Evolutionary conservation across 2,888 invertebrate genomes (phyloP), one percentile per base, ranked within the genome.

Genomic region (Agelastica alni): DNA sequence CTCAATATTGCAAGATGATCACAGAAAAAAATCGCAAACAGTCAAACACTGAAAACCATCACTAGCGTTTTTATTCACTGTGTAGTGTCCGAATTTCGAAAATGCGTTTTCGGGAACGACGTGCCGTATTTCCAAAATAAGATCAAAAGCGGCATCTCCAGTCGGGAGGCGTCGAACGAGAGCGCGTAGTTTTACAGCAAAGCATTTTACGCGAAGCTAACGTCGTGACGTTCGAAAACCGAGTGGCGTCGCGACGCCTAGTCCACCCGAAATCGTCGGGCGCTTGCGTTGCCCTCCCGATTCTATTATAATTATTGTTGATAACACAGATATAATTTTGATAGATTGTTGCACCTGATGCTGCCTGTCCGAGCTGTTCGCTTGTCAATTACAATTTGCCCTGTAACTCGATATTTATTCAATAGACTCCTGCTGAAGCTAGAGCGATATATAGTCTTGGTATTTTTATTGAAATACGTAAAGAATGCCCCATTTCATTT

Each of bases 241-340:
- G 64, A 72, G 70, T 72, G 72, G 70, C 71, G 69, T 66, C 70
- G 63, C 60, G 70, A 66, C 66, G 72, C 70, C 69, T 65, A 64
- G 69, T 62, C 61, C 62, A 64, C 62, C 64, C 60, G 63, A 64
- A 64, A 56, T 57, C 61, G 63, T 42, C 63, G 49, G 63, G 72
- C 73, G 71, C 72, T 65, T 71, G 73, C 72, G 72, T 72, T 63
- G 53, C 51, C 63, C 65, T 64, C 67, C 65, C 70, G 70, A 72
- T 71, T 71, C 69, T 67, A 70, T 71, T 71, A 70, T 68, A 70
- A 71, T 71, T 69, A 69, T 69, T 70, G 69, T 68, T 70, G 70
- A 70, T 71, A 72, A 68, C 68, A 68, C 63, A 66, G 61, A 65
- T 64, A 62, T 62, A 56, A 61, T 61, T 61, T 61, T 64, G 64